Evolutionary conservation across 2,888 invertebrate genomes (phyloP), one percentile per base, ranked within the genome.

Genomic region (Himalopsyche anomala): DNA sequence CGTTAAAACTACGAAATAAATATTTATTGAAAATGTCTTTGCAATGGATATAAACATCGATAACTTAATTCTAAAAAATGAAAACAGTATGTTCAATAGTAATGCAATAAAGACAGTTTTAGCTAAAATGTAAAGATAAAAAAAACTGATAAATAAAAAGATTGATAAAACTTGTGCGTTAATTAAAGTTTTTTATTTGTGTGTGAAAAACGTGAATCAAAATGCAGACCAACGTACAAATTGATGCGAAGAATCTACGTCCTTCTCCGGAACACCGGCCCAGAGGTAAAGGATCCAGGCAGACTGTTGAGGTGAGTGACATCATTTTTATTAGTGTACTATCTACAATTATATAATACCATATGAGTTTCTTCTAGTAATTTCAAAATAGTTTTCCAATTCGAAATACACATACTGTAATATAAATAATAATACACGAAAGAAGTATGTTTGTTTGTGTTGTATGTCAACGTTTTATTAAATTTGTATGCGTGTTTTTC

Each of bases 211-310:
- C 9, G 6, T 80, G 19, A 11, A 40, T 56, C 55, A 88, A 85
- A 54, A 89, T 89, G 89, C 89, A 89, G 85, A 89, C 89, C 28
- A 89, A 89, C 81, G 89, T 89, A 1, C 89, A 89, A 81, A 89
- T 89, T 62, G 89, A 89, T 82, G 54, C 89, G 17, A 89, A 89
- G 83, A 89, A 89, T 56, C 81, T 89, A n/a, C 55, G 87, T 4
- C 88, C 89, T 4, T 89, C 89, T 40, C 89, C 89, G 5, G 89
- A 89, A 8, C 89, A 89, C 81, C 80, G 87, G n/a, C 86, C 89
- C 15, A 86, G 87, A 55, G 86, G 87, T 62, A 87, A 87, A 83
- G 88, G 87, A n/a, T 84, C 85, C 40, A 81, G 88, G 55, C 51
- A 84, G 15, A 87, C 88, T 11, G 85, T 86, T 42, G 89, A 89